Conservation (phyloP, 2,888 invertebrate genomes). For the Thera obeliscata region DNA sequence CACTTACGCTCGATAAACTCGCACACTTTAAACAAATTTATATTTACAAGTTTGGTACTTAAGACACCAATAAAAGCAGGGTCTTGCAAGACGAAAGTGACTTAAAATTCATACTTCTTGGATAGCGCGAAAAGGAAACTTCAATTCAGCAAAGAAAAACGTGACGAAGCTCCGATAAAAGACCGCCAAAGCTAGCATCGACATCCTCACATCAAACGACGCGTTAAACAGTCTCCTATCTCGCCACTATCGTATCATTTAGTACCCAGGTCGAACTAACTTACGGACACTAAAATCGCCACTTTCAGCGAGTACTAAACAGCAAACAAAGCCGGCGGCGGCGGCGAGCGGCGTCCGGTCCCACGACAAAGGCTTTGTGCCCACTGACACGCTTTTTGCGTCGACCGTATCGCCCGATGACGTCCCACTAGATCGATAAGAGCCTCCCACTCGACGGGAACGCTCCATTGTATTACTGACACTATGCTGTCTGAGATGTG, state of each 20-base stretch:
- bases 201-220: conserved; percentile 20
- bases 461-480: conserved; percentile 80
- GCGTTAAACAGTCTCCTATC: conserved; percentile 26
- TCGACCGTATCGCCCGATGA: conserved; percentile 81
- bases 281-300: conserved; percentile 71
- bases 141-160: neutral
- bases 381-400: conserved; percentile 84
- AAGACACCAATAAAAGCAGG: conserved; percentile 27
- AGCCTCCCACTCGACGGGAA: conserved; percentile 80
- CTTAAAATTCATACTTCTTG: conserved; percentile 12
- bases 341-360: conserved; percentile 79
- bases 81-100: conserved; percentile 10
- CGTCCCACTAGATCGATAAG: conserved; percentile 83
- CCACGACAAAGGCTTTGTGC: conserved; percentile 79
- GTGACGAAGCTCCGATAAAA: conserved; percentile 7
- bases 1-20: conserved; percentile 57
- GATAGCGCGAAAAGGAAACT: neutral
- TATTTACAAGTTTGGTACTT: conserved; percentile 35
- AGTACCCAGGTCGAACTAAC: conserved; percentile 58
- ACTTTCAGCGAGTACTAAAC: conserved; percentile 79
- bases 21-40: conserved; percentile 46
- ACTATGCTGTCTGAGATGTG: conserved; percentile 79
- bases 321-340: conserved; percentile 77
- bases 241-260: conserved; percentile 32
- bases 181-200: conserved; percentile 9